Evolutionary conservation across 1,140 invertebrate genomes (phyloP).

Genomic region (Arctopsyche grandis): DNA sequence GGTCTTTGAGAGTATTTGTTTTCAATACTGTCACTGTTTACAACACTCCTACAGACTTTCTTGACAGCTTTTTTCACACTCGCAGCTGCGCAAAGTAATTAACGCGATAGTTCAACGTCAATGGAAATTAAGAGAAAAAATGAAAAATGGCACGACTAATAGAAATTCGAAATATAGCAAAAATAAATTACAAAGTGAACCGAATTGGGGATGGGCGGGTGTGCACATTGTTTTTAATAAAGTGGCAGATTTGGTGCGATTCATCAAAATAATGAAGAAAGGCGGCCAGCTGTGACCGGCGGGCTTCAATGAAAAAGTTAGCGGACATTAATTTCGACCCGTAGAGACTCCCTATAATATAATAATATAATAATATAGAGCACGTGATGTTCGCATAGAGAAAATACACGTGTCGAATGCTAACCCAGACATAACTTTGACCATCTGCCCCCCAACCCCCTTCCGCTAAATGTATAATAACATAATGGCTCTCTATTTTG

Average conservation of each 20-base stretch:
- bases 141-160: background rate
- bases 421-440: background rate
- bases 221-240: conserved; percentile 20
- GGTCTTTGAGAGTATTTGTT: no score
- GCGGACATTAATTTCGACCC: conserved; percentile 34
- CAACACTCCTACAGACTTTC: no score
- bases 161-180: background rate
- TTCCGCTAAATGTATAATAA: background rate
- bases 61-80: no score
- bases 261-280: conserved; percentile 43
- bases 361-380: background rate
- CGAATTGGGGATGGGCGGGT: background rate
- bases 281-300: conserved; percentile 32
- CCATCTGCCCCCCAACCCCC: background rate
- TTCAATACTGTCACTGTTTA: no score
- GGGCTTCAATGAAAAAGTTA: conserved; percentile 34
- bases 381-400: background rate
- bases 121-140: background rate
- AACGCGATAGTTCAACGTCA: no score
- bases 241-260: conserved; percentile 15
- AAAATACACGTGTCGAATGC: conserved; percentile 6
- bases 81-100: no score
- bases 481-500: background rate
- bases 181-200: background rate
- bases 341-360: background rate